These are phyloP conservation scores for Oncorhynchus nerka DNA, from an alignment of 2,113 vertebrate genomes.

Conservation along the genomic window DNA sequence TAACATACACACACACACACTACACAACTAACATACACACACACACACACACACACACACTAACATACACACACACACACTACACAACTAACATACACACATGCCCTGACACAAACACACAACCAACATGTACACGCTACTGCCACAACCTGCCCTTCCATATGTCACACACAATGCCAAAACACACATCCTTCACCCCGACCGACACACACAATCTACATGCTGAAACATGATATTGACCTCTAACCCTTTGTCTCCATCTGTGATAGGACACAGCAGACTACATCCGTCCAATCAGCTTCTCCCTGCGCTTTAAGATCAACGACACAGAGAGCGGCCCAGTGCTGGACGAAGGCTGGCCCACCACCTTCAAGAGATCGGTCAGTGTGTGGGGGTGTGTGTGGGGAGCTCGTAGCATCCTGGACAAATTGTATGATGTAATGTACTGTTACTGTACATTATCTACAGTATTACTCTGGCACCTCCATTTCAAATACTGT, in stretches of 20 bases:
- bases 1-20: not conserved
- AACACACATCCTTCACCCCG: not conserved
- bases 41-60: slow-evolving; percentile 12
- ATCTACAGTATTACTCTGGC: no score
- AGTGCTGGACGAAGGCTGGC: slow-evolving; percentile 83
- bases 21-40: no score
- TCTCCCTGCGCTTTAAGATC: slow-evolving; percentile 82
- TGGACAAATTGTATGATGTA: no score
- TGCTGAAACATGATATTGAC: not conserved
- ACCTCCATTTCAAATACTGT: no score
- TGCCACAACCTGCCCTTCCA: slow-evolving; percentile 85
- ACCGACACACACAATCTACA: no score
- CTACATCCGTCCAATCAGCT: slow-evolving; percentile 86
- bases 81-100: not conserved
- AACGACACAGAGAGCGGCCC: slow-evolving; percentile 77
- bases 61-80: slow-evolving; percentile 8
- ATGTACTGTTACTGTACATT: no score
- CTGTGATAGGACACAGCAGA: slow-evolving; percentile 85
- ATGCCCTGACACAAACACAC: not conserved
- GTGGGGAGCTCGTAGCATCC: not conserved
- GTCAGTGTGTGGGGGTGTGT: slow-evolving; percentile 68
- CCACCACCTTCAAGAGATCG: slow-evolving; percentile 77
- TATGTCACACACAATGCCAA: slow-evolving; percentile 72
- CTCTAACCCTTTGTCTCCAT: not conserved
- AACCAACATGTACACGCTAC: slow-evolving; percentile 1